Conservation (phyloP, 2,113 vertebrate species). For the Acrocephalus arundinaceus region DNA sequence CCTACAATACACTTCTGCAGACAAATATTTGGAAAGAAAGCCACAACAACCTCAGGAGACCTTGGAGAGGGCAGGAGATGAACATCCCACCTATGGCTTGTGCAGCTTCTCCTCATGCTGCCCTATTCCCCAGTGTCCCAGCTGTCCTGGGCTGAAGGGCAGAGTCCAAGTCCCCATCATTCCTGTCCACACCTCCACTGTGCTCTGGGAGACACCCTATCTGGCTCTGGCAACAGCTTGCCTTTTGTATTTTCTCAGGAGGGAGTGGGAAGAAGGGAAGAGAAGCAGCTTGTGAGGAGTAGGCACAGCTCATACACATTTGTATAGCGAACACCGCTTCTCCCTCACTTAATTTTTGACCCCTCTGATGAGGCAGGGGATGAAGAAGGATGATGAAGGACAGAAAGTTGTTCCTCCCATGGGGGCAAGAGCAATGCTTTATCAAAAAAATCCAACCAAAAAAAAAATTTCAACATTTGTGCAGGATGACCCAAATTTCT, state of each 20-base stretch:
- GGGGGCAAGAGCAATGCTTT: background rate
- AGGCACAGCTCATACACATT: background rate
- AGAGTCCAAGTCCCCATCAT: background rate
- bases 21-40: background rate
- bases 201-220: fast-evolving
- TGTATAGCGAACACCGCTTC: fast-evolving
- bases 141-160: background rate
- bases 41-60: fast-evolving
- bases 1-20: background rate
- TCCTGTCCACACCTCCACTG: background rate
- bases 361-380: background rate
- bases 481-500: conserved; percentile 17
- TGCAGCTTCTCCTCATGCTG: background rate
- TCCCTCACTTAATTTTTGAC: background rate
- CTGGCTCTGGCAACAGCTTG: background rate
- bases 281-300: background rate
- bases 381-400: background rate
- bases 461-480: background rate
- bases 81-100: background rate
- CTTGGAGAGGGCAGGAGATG: background rate
- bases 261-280: background rate
- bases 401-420: background rate
- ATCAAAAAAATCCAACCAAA: background rate
- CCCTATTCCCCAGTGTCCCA: fast-evolving
- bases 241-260: background rate